Evolutionary conservation across 2,888 invertebrate genomes (phyloP).

Genomic region (Cybosia mesomella): DNA sequence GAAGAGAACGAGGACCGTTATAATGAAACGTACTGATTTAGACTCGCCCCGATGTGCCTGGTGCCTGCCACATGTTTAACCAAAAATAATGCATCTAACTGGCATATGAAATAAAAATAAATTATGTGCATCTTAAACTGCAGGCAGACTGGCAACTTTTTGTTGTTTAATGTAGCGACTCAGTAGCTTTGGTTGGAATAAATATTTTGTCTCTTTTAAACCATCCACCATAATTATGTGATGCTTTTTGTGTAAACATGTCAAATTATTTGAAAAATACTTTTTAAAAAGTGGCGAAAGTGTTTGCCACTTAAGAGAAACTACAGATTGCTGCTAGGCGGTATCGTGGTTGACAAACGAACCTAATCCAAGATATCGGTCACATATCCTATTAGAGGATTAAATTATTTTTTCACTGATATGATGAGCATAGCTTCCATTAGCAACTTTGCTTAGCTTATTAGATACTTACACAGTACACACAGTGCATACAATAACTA

Average conservation of each 20-base stretch:
- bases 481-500: too few species aligned
- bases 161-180: slow-evolving; percentile 1
- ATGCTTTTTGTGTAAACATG: too few species aligned
- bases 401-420: too few species aligned
- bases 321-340: too few species aligned
- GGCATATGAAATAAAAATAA: slow-evolving; percentile 23
- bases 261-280: not conserved
- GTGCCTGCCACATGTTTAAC: slow-evolving; percentile 22
- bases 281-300: not conserved
- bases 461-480: too few species aligned
- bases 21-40: slow-evolving; percentile 13
- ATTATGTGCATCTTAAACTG: not conserved
- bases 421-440: too few species aligned
- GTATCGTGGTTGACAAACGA: too few species aligned
- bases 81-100: slow-evolving; percentile 22
- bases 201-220: not conserved
- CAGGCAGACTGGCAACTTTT: slow-evolving; percentile 15
- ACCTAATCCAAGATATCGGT: too few species aligned
- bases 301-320: too few species aligned
- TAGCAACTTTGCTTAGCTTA: too few species aligned
- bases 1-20: not conserved
- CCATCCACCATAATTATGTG: not conserved
- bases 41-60: slow-evolving; percentile 4
- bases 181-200: not conserved
- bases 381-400: too few species aligned